Evolutionary conservation across 2,113 vertebrate species (phyloP).

Genomic region (Ardeotis arabs): DNA sequence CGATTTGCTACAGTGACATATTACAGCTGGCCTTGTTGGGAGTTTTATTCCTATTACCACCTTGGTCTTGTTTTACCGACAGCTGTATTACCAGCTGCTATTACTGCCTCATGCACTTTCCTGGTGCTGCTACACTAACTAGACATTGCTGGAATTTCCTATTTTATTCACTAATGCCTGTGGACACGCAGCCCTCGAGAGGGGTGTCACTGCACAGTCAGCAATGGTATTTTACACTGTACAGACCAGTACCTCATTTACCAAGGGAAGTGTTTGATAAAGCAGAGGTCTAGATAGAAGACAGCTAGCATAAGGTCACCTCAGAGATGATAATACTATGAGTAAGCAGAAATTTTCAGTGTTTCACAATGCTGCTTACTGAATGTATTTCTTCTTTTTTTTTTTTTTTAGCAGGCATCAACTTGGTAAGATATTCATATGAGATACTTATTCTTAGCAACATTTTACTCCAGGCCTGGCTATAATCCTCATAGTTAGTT

Average conservation of each 20-base stretch:
- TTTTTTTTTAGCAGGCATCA: neutral
- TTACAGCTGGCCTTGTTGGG: neutral
- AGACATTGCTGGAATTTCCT: neutral
- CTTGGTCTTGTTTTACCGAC: neutral
- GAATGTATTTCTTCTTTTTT: neutral
- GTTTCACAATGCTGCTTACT: neutral
- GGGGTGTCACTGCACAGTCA: neutral
- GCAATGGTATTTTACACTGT: neutral
- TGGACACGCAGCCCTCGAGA: neutral
- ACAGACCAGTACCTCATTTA: neutral
- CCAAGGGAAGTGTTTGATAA: neutral
- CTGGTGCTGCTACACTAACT: neutral
- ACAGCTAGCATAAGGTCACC: neutral
- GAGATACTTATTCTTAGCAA: neutral
- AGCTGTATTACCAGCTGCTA: neutral
- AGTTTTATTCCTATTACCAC: neutral
- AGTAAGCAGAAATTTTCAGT: neutral
- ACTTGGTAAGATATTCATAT: neutral
- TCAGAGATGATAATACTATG: neutral
- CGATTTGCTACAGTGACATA: neutral
- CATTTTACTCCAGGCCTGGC: neutral
- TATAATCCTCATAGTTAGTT: neutral
- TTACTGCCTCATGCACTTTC: neutral
- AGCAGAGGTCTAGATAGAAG: neutral
- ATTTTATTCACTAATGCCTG: neutral